Percentiles rank a stretch among this genome's conserved stretches.
These are phyloP conservation scores for Saimiri boliviensis DNA, from an alignment of 2,113 vertebrate species.

Conservation along the genomic window DNA sequence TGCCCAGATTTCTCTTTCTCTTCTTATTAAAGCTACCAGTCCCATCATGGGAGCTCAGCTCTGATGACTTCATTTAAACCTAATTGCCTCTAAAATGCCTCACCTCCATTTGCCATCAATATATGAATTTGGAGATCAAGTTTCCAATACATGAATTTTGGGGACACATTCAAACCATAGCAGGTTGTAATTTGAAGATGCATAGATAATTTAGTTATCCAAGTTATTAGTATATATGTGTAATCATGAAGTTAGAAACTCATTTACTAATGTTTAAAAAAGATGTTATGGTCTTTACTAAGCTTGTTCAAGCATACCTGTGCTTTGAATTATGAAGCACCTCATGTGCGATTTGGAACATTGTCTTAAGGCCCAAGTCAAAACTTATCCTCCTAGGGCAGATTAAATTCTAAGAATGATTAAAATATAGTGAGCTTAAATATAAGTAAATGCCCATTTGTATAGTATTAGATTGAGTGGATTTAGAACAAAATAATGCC, in stretches of 20 bases:
- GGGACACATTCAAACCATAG: neutral
- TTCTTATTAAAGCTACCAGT: neutral
- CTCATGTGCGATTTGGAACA: neutral
- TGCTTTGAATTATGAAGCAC: neutral
- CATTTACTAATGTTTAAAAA: neutral
- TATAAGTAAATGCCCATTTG: neutral
- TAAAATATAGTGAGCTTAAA: constrained; percentile 18
- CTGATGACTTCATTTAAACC: neutral
- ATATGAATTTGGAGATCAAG: neutral
- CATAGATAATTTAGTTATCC: neutral
- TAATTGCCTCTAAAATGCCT: neutral
- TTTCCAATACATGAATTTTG: neutral
- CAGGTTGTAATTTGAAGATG: neutral
- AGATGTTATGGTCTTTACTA: neutral
- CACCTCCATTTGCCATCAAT: neutral
- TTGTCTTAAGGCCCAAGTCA: neutral
- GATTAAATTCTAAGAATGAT: neutral
- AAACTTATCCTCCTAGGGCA: neutral
- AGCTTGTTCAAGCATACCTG: neutral
- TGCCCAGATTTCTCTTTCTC: neutral
- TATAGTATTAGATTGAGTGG: neutral
- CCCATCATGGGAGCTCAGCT: neutral
- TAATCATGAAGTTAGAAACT: neutral
- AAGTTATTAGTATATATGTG: neutral
- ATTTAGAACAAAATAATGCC: neutral